phyloP scores from a whole-genome alignment of 2,797 vertebrate species.

The Salmo trutta region DNA sequence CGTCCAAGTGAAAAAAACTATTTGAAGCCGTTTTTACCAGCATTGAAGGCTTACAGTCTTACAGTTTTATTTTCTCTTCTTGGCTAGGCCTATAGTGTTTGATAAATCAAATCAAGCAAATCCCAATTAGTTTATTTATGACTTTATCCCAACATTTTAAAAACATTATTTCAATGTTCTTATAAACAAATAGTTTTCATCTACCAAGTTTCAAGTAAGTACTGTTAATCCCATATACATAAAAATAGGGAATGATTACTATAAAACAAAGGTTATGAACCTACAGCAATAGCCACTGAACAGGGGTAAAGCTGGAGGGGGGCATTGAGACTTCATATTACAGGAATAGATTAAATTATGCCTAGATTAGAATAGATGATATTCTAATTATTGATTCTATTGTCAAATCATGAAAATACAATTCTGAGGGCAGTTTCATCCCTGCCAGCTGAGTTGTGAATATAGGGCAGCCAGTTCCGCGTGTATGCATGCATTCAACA shows the following conservation, averaged over 20 bases:
- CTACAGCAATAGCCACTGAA: background rate
- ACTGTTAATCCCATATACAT: background rate
- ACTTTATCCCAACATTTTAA: background rate
- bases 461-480: background rate
- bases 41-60: too few relatives aligned
- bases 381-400: background rate
- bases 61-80: background rate
- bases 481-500: background rate
- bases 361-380: background rate
- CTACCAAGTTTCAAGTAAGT: background rate
- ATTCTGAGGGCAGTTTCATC: background rate
- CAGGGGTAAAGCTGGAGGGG: background rate
- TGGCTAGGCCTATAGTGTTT: background rate
- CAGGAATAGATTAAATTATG: background rate
- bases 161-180: background rate
- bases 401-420: background rate
- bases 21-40: background rate
- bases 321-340: background rate
- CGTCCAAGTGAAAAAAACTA: conserved; percentile 16
- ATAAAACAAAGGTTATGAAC: background rate
- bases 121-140: background rate
- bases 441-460: background rate
- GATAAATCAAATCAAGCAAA: background rate
- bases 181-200: background rate
- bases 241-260: background rate